A percentile compares a stretch with the other conserved stretches of the same genome.
Conservation (phyloP, 2,797 vertebrate genomes). For the Leptoclinus maculatus region DNA sequence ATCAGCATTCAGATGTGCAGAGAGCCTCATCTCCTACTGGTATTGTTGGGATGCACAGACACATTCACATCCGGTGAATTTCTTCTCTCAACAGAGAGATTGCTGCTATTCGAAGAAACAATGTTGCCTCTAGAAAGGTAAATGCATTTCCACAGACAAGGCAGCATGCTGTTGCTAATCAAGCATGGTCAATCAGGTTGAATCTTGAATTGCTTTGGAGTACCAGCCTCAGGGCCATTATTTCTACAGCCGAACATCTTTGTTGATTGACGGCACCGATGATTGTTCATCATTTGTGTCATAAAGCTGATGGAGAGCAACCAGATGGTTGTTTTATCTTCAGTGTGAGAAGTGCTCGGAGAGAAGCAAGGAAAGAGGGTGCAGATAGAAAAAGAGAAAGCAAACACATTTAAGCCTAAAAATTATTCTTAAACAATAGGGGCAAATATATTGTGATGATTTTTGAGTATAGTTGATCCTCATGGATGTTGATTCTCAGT, state of each 20-base stretch:
- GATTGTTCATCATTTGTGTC: slow-evolving; percentile 56
- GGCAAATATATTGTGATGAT: neutral
- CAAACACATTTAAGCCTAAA: neutral
- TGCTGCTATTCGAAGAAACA: slow-evolving; percentile 29
- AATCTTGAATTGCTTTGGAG: slow-evolving; percentile 26
- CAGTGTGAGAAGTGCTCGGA: neutral
- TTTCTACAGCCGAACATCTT: slow-evolving; percentile 22
- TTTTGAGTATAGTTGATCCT: neutral
- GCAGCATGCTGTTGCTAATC: slow-evolving; percentile 28
- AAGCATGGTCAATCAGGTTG: slow-evolving; percentile 23
- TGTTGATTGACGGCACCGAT: slow-evolving; percentile 56
- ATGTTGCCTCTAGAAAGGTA: slow-evolving; percentile 27
- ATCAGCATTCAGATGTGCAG: slow-evolving; percentile 82
- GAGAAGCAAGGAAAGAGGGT: neutral
- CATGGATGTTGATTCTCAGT: neutral
- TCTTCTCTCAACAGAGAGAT: slow-evolving; percentile 34
- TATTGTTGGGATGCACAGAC: slow-evolving; percentile 34
- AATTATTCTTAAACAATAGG: neutral
- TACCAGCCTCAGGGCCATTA: slow-evolving; percentile 9
- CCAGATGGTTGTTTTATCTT: slow-evolving; percentile 54
- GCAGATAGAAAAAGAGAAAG: neutral
- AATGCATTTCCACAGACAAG: slow-evolving; percentile 45
- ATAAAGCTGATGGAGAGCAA: slow-evolving; percentile 45
- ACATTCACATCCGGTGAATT: slow-evolving; percentile 51
- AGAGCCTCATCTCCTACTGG: slow-evolving; percentile 61